These are phyloP conservation scores for Petrosia ficiformis DNA, from an alignment of 37 sponge, comb jelly and placozoan genomes.

Conservation along the genomic window DNA sequence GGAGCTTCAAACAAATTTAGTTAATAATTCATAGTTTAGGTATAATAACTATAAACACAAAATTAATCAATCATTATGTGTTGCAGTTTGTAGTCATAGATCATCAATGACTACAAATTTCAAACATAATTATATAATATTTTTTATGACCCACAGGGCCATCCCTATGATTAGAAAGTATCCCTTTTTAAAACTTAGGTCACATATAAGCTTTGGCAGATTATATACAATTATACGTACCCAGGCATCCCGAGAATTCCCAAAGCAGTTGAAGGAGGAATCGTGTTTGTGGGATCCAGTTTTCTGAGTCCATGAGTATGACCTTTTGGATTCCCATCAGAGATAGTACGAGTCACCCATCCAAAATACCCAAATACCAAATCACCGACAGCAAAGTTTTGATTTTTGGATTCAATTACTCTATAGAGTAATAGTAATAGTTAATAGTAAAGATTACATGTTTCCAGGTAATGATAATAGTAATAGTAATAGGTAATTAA, in stretches of 20 bases:
- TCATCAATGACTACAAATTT: too few relatives aligned
- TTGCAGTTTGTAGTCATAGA: too few relatives aligned
- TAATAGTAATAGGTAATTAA: too few relatives aligned
- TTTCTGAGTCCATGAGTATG: not conserved
- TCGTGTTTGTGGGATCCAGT: conserved; percentile 19
- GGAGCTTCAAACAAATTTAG: too few relatives aligned
- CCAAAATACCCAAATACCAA: conserved; percentile 52
- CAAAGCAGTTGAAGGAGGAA: conserved; percentile 45
- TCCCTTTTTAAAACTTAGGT: too few relatives aligned
- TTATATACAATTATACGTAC: conserved; percentile 36
- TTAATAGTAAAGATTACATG: not conserved
- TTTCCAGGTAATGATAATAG: not conserved
- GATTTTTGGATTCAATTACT: conserved; percentile 65
- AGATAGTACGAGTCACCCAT: conserved; percentile 67
- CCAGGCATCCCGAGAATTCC: conserved; percentile 93
- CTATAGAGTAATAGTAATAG: conserved; percentile 19
- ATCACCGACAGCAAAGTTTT: conserved; percentile 69
- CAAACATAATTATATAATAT: too few relatives aligned
- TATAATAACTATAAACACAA: too few relatives aligned
- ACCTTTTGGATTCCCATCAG: not conserved
- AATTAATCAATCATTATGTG: too few relatives aligned
- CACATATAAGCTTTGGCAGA: not conserved
- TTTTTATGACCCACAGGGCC: too few relatives aligned
- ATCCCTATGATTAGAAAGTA: too few relatives aligned
- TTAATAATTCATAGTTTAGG: too few relatives aligned